A percentile compares a stretch with the other conserved stretches of the same genome.
Conservation (phyloP, 2,113 vertebrate species). For the Coreoperca whiteheadi region DNA sequence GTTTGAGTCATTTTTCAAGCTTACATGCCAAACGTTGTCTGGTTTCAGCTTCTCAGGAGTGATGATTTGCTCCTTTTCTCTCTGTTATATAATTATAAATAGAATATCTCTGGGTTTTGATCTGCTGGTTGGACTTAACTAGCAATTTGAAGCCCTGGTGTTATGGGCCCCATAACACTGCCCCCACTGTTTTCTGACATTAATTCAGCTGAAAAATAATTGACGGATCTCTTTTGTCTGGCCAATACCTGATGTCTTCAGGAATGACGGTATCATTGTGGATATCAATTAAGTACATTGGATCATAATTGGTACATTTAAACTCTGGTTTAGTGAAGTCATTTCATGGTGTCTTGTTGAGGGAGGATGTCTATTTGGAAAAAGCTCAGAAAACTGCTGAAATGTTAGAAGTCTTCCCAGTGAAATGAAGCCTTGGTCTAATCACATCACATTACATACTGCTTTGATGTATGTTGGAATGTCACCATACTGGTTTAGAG, state of each 20-base stretch:
- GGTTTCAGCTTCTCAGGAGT: neutral
- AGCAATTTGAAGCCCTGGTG: neutral
- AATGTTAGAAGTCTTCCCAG: neutral
- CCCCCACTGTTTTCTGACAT: neutral
- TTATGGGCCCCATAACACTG: neutral
- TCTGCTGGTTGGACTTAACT: neutral
- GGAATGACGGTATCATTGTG: neutral
- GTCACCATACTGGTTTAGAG: constrained; percentile 9
- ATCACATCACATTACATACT: neutral
- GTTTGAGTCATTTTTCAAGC: neutral
- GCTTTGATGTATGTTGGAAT: constrained; percentile 13
- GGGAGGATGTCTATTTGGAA: neutral
- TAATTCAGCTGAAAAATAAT: neutral
- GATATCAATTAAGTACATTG: neutral
- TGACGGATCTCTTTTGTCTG: neutral
- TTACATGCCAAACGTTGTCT: neutral
- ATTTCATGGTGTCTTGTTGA: neutral
- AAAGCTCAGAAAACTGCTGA: neutral
- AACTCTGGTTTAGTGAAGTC: neutral
- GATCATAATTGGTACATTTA: neutral
- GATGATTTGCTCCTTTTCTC: neutral
- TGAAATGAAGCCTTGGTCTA: neutral
- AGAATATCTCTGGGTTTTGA: neutral
- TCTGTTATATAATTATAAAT: neutral
- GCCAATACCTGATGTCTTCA: neutral